phyloP scores from a whole-genome alignment of 2,113 vertebrate genomes.

The Emydocephalus ijimae region DNA sequence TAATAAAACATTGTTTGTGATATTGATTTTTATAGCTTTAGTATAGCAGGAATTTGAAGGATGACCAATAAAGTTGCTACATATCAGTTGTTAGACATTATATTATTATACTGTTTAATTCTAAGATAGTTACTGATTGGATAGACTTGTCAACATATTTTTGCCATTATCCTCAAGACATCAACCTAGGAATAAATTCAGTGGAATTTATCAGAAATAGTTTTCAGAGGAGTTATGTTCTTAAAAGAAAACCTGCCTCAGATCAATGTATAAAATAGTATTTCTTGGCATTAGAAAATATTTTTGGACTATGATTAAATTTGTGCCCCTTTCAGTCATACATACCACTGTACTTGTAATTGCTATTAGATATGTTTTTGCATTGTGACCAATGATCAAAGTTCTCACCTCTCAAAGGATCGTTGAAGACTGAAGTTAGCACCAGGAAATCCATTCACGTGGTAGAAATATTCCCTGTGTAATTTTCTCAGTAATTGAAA shows the following conservation, averaged over 20 bases:
- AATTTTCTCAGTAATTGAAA: not conserved
- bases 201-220: not conserved
- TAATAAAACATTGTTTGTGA: not conserved
- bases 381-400: not conserved
- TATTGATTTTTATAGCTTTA: not conserved
- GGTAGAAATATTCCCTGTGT: not conserved
- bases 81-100: not conserved
- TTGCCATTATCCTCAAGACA: not conserved
- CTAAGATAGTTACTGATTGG: not conserved
- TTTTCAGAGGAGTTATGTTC: not conserved
- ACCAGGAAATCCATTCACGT: not conserved
- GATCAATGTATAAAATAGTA: not conserved
- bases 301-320: not conserved
- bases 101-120: not conserved
- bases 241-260: not conserved
- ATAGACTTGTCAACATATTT: not conserved
- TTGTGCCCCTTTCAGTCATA: not conserved
- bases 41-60: not conserved
- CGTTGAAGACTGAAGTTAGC: not conserved
- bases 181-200: not conserved
- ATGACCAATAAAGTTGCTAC: not conserved
- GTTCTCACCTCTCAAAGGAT: not conserved
- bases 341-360: not conserved
- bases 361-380: not conserved
- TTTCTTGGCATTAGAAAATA: not conserved